phyloP scores from a whole-genome alignment of 2,797 vertebrate species.

The Rhynchotus rufescens region DNA sequence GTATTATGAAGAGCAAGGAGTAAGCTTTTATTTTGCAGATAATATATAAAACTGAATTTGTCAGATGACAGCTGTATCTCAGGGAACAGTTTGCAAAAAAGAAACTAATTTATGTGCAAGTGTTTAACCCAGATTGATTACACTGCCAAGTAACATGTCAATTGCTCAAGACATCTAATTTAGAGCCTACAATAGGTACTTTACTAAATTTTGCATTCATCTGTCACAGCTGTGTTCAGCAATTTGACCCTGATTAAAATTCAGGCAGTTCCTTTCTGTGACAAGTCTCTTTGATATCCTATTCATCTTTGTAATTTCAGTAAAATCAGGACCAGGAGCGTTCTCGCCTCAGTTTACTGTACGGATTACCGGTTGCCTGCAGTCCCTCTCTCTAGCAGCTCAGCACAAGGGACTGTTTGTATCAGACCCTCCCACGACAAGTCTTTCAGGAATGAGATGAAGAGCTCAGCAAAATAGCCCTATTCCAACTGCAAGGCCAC shows the following conservation, averaged over 20 bases:
- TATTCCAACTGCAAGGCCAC: background rate
- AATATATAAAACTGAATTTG: background rate
- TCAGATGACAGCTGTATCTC: background rate
- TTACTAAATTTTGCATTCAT: conserved; percentile 46
- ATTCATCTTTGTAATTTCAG: conserved; percentile 28
- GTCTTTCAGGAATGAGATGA: background rate
- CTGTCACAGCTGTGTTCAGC: conserved; percentile 30
- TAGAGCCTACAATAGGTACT: conserved; percentile 25
- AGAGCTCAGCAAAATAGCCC: background rate
- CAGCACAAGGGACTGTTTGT: background rate
- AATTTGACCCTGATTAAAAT: conserved; percentile 51
- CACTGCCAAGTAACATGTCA: background rate
- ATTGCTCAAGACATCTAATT: conserved; percentile 31
- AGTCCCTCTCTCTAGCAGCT: background rate
- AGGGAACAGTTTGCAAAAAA: conserved; percentile 1
- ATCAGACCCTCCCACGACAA: background rate
- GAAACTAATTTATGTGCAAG: conserved; percentile 13
- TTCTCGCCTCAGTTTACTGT: conserved; percentile 4
- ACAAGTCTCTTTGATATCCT: conserved; percentile 13
- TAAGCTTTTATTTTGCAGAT: background rate
- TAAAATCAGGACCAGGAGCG: background rate
- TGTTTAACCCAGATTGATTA: conserved; percentile 40
- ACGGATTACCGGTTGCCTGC: background rate
- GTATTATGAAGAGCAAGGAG: background rate
- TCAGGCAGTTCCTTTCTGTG: background rate